Conservation (phyloP, 1,140 invertebrate genomes). For the Drosophila guanche region DNA sequence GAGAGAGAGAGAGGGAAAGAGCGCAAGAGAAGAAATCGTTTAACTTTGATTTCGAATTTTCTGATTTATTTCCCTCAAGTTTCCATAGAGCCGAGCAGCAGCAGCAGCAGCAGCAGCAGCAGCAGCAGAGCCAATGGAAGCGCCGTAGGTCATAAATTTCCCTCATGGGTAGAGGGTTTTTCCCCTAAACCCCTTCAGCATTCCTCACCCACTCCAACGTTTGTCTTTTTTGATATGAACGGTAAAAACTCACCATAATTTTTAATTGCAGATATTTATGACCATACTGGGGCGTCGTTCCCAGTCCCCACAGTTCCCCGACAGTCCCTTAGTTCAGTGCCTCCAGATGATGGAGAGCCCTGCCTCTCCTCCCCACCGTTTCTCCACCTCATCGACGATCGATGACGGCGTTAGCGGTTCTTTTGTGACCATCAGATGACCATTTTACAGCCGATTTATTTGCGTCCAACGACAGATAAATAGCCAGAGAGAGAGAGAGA, state of each 20-base stretch:
- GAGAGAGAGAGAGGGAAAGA: too few species aligned
- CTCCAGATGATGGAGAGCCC: slow-evolving; percentile 50
- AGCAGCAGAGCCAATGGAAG: slow-evolving; percentile 17
- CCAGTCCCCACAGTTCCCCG: too few species aligned
- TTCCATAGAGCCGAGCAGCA: slow-evolving; percentile 18
- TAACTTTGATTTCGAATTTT: slow-evolving; percentile 64
- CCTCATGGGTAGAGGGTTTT: slow-evolving; percentile 30
- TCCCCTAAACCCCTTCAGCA: neutral
- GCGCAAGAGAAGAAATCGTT: slow-evolving; percentile 38
- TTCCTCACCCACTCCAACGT: neutral
- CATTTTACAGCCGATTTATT: slow-evolving; percentile 73
- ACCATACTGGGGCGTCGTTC: slow-evolving; percentile 34
- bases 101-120: slow-evolving; percentile 2
- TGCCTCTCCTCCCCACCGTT: neutral
- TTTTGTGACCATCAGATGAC: slow-evolving; percentile 65
- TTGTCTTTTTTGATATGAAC: slow-evolving; percentile 48
- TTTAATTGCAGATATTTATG: slow-evolving; percentile 80
- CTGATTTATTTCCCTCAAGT: slow-evolving; percentile 67
- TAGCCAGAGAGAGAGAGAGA: slow-evolving; percentile 15
- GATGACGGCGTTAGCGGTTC: slow-evolving; percentile 76
- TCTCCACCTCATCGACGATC: neutral
- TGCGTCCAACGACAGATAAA: slow-evolving; percentile 60
- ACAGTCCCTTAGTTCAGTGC: neutral
- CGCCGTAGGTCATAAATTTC: slow-evolving; percentile 61
- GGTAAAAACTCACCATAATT: slow-evolving; percentile 77